phyloP scores from a whole-genome alignment of 1,140 invertebrate genomes.

The Anadara kagoshimensis region DNA sequence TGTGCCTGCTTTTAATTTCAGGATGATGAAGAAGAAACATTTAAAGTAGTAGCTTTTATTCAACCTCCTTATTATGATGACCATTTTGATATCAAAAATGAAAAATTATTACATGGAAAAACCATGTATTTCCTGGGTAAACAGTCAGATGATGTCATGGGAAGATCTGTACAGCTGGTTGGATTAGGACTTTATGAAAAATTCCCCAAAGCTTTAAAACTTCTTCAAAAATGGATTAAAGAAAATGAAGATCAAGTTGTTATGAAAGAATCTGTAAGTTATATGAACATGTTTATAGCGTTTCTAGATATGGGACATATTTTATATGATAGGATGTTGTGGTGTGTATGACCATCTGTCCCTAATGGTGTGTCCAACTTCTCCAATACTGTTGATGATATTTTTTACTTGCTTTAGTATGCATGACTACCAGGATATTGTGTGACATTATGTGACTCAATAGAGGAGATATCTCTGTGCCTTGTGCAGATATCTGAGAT shows the following conservation, averaged over 20 bases:
- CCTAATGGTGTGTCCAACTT: too few species aligned
- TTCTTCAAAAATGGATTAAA: slow-evolving; percentile 46
- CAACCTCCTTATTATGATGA: slow-evolving; percentile 63
- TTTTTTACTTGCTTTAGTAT: too few species aligned
- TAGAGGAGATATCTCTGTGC: too few species aligned
- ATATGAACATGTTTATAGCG: too few species aligned
- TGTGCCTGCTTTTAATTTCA: slow-evolving; percentile 7
- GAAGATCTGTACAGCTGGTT: slow-evolving; percentile 47
- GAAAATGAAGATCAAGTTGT: slow-evolving; percentile 4
- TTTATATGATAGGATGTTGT: too few species aligned
- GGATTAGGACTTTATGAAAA: slow-evolving; percentile 64
- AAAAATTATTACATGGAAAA: slow-evolving; percentile 61
- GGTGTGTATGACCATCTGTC: too few species aligned
- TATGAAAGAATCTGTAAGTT: slow-evolving; percentile 50
- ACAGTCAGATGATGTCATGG: slow-evolving; percentile 21
- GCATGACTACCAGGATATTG: too few species aligned
- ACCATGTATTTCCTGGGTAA: slow-evolving; percentile 53
- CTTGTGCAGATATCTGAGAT: too few species aligned
- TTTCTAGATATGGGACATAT: too few species aligned
- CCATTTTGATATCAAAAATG: slow-evolving; percentile 66
- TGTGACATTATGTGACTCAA: too few species aligned
- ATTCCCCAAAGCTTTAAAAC: slow-evolving; percentile 51
- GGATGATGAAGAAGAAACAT: slow-evolving; percentile 46
- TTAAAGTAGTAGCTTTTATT: slow-evolving; percentile 55
- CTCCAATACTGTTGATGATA: too few species aligned